Evolutionary conservation across 2,888 invertebrate species (phyloP), one percentile per base, ranked within the genome.

Genomic region (Lasius fuliginosus): DNA sequence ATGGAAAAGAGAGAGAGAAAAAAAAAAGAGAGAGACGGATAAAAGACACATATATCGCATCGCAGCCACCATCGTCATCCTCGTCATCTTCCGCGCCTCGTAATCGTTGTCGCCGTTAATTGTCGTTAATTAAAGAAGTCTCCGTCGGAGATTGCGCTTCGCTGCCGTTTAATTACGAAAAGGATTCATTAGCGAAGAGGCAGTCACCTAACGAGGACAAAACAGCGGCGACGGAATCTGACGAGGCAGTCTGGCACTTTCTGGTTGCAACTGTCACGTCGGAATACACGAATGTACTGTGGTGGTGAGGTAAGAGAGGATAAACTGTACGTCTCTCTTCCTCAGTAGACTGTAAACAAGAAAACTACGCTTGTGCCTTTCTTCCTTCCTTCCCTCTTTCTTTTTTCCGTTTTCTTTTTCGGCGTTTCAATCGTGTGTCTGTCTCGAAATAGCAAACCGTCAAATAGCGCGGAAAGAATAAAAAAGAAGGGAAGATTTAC

Each of bases 101-200:
- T 91, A 90, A 91, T 91, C 89, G 84, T 77, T 82, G 81, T 85
- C 79, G 85, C 83, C 87, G 69, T 91, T 79, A 91, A 91, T 90
- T 90, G 90, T 86, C 88, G 86, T 87, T 90, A 91, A 91, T 91
- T 91, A 90, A 86, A 88, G 87, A 87, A 85, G 87, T 84, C 85
- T 58, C 36, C 36, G 30, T 83, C 82, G 82, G 87, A 85, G 88
- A 89, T 88, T 90, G 90, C 82, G 84, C 86, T 62, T 85, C 85
- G 86, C 83, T 86, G 90, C 86, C 87, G 83, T 90, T 90, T 90
- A 91, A 91, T 91, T 91, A 90, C 87, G 83, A 79, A 71, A 87
- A 86, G 89, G 90, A 91, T 90, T 91, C 91, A 88, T 91, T 91
- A 91, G 86, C 86, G 90, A 82, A 87, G 85, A 88, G 85, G 86